Base-by-base conservation (phyloP, 2,888 invertebrate genomes). In the Dryadula phaetusa region DNA sequence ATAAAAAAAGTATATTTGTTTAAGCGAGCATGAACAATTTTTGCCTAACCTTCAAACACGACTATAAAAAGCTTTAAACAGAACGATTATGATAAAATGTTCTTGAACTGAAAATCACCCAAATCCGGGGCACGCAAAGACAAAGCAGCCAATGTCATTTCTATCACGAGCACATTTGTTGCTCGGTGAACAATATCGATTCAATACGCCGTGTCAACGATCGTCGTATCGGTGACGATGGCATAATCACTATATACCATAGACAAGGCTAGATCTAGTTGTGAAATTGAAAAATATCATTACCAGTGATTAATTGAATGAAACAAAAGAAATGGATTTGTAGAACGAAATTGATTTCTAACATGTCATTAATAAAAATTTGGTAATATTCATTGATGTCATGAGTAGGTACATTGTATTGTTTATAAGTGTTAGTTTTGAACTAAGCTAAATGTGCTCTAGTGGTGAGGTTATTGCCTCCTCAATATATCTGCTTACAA, bases 51-150 rank as follows among this genome's bases (percentile, higher is more conserved):
- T 70, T 73, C 63, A 47, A 62, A 67, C 54, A 37, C 22, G 47
- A 42, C 37, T 44, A 72, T 62, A 69, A 70, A 69, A 69, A 62
- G 62, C 46, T 62, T 44, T 34, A 69, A 72, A 83, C 18, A 28
- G 86, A 77, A 84, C 86, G 40, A 54, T 34, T 58, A 52, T 40
- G 25, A 62, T 49, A 64, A 61, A 60, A 53, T 56, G 75, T 77
- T 83, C 82, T 89, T 89, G 87, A 86, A 86, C 86, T 82, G 80
- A 86, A 86, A 85, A 85, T 84, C 79, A 77, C 74, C 78, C 72
- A 79, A 85, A 90, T 89, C 86, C 89, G 86, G 88, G 82, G 83
- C 89, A 82, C 77, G 79, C 73, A 84, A 81, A 88, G 85, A 88
- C 85, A 89, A 85, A 84, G 64, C 72, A 70, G 70, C 75, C 92